Base-by-base conservation (phyloP, 1,140 invertebrate species). In the Daktulosphaira vitifoliae region DNA sequence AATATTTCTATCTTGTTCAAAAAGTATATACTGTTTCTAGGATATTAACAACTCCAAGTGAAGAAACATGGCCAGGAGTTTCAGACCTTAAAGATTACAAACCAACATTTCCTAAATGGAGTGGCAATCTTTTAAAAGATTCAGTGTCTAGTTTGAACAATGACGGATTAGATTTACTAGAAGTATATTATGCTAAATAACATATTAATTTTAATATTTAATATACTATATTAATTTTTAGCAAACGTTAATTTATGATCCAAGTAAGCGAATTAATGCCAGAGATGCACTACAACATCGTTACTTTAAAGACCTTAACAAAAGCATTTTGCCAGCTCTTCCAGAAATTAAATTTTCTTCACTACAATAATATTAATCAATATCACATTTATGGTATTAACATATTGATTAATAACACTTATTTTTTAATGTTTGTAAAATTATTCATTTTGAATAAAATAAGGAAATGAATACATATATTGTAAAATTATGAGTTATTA, bases 71-170 rank as follows among this genome's bases (percentile, higher is more conserved):
- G 84, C 79, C 80, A 6, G 82, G 81, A 20, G 80, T 86, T 2
- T 75, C 77, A 3, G 73, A 79, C 67, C 69, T 86, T 26, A 81
- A 81, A 1, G 82, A 85, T 68, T 85, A 79, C 72, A 85, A 84
- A 71, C 70, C 77, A 3, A 81, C 80, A n/a, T 94, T 95, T 75
- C 92, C 92, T 1, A 87, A 86, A 69, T 96, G 92, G 92, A 87
- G 81, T 48, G 76, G 78, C 11, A 83, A 85, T 70, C 84, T 79
- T 71, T 74, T 90, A n/a, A 73, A 74, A 8, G 81, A 79, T 65
- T 81, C 84, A 68, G 80, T 86, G 0, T 80, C 81, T 66, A 78
- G 78, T 49, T 71, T 88, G 52, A 81, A 85, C 65, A 71, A 75
- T 2, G 70, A 79, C 23, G 89, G 85, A 6, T 68, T 91, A 4